These are phyloP conservation scores for Gila robusta DNA, from an alignment of 2,797 vertebrate species.

Conservation along the genomic window DNA sequence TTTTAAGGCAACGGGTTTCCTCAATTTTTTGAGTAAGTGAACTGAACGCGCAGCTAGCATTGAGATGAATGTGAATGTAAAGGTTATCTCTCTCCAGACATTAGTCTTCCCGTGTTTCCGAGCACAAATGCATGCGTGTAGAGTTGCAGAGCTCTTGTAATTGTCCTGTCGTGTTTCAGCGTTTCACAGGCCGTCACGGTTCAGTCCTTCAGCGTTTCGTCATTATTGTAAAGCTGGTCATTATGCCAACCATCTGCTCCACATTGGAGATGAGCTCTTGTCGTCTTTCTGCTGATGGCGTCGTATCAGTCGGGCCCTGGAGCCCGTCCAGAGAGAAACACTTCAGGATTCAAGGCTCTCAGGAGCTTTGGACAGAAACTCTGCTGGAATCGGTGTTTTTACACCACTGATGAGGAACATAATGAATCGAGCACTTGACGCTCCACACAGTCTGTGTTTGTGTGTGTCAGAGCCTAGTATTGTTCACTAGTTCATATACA, in stretches of 20 bases:
- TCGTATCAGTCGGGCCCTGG: conserved; percentile 60
- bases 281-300: conserved; percentile 62
- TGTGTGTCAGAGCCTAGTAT: conserved; percentile 44
- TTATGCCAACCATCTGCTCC: conserved; percentile 67
- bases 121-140: background rate
- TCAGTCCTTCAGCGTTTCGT: conserved; percentile 51
- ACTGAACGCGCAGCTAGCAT: background rate
- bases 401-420: conserved; percentile 32
- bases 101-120: background rate
- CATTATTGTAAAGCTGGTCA: conserved; percentile 62
- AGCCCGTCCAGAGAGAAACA: conserved; percentile 53
- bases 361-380: conserved; percentile 35
- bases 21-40: too few relatives aligned
- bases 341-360: conserved; percentile 48
- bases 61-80: background rate
- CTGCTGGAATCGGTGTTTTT: conserved; percentile 28
- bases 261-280: conserved; percentile 55
- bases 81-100: background rate
- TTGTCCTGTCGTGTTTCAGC: conserved; percentile 20
- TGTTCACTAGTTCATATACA: conserved; percentile 35
- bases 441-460: conserved; percentile 47
- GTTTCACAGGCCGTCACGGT: conserved; percentile 19
- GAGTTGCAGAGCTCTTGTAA: background rate
- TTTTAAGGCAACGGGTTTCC: too few relatives aligned
- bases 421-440: conserved; percentile 37